Conservation (phyloP, 2,113 vertebrate genomes). For the Cisticola juncidis region DNA sequence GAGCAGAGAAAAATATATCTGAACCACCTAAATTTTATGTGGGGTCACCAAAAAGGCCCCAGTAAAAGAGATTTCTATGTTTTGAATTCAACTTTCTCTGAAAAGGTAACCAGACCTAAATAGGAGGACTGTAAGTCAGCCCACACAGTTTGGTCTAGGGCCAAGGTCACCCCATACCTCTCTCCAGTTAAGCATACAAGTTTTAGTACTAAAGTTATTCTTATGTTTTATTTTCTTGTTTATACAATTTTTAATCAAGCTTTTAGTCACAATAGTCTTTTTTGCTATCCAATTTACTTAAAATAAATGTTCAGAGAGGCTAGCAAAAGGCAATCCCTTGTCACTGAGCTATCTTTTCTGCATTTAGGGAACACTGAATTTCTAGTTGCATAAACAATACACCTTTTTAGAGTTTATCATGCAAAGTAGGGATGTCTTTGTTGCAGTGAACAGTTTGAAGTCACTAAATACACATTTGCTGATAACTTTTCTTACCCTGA, state of each 20-base stretch:
- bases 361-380: neutral
- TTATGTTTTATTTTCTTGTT: neutral
- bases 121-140: neutral
- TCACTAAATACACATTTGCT: neutral
- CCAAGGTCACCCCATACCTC: neutral
- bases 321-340: neutral
- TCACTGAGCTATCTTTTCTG: neutral
- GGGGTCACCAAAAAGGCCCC: neutral
- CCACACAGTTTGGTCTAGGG: neutral
- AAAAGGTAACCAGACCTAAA: neutral
- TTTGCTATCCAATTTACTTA: neutral
- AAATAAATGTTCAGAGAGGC: neutral
- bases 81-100: neutral
- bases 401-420: neutral
- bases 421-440: neutral
- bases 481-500: neutral
- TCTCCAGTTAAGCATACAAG: neutral
- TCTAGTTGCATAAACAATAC: neutral
- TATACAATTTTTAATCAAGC: neutral
- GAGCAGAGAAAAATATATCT: neutral
- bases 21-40: neutral
- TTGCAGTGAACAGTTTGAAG: neutral
- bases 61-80: neutral
- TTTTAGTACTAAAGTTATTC: neutral
- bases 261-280: neutral